Base-by-base conservation (phyloP, 2,797 vertebrate species). In the Pseudopleuronectes americanus region DNA sequence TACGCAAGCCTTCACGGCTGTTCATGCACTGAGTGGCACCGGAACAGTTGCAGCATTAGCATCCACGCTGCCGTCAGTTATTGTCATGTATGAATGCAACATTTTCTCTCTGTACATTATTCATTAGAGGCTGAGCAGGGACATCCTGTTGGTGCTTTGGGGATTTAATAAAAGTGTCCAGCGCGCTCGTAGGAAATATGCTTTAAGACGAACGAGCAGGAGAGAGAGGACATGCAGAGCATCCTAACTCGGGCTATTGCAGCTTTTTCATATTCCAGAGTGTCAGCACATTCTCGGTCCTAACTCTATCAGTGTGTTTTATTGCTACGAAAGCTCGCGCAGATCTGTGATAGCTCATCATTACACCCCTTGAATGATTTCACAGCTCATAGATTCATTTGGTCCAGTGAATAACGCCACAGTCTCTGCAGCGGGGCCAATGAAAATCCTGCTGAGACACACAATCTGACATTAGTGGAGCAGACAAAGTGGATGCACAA, bases 341-440 rank as follows among this genome's bases (percentile, higher is more conserved):
- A 60, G 78, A 84, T 83, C 76, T 53, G 74, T 53, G 80, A 85
- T 89, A 74, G 83, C 79, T 89, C 89, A 84, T 89, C 86, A 84
- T 87, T 82, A 79, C 81, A 56, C 68, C 64, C 81, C 67, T 74
- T 62, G 73, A 88, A 87, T 86, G 83, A 89, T 89, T 90, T 92
- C 88, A 91, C 87, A 89, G 86, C 84, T 79, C 84, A 74, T 76
- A 80, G 82, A 87, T 86, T 90, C 74, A 89, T 91, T 84, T 85
- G 89, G 78, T 76, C 76, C 68, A 31, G 67, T 83, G 87, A 89
- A 71, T 76, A 81, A 87, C 74, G 83, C 41, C 45, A 49, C 64
- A 6, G 31, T 61, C 48, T 84, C 80, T 73, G 76, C 68, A 51
- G 82, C 1, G 19, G 57, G 36, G 84, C 85, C 84, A 85, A 77